phyloP scores from a whole-genome alignment of 2,797 vertebrate genomes.

The Apogon talboti region DNA sequence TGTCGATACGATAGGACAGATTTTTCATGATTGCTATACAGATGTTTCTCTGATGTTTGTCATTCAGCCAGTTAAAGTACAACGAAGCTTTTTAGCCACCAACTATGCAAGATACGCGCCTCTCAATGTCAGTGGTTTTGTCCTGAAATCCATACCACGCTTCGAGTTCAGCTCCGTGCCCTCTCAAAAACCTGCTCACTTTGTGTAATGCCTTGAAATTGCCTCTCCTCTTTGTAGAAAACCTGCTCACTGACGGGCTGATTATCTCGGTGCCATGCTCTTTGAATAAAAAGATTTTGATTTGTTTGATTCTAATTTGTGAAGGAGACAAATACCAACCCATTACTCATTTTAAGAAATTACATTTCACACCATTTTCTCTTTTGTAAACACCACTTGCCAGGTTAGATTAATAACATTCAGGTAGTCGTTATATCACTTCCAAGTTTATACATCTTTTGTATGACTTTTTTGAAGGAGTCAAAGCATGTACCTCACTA shows the following conservation, averaged over 20 bases:
- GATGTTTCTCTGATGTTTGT: slow-evolving; percentile 45
- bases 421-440: background rate
- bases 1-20: slow-evolving; percentile 37
- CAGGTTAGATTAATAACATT: slow-evolving; percentile 10
- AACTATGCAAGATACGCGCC: slow-evolving; percentile 2
- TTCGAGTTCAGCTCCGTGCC: background rate
- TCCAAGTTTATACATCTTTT: background rate
- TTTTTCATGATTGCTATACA: slow-evolving; percentile 48
- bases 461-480: background rate
- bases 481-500: slow-evolving; percentile 3
- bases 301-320: background rate
- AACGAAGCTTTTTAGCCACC: slow-evolving; percentile 10
- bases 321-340: background rate
- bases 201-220: background rate
- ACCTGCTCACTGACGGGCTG: slow-evolving; percentile 23
- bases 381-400: slow-evolving; percentile 32
- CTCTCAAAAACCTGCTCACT: background rate
- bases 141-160: slow-evolving; percentile 34
- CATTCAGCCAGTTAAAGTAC: slow-evolving; percentile 32
- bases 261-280: slow-evolving; percentile 26
- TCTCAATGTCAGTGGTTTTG: slow-evolving; percentile 51
- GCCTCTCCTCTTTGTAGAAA: slow-evolving; percentile 20
- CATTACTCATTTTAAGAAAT: background rate
- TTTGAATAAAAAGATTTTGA: slow-evolving; percentile 20
- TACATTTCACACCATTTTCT: background rate